Conservation (phyloP, 2,113 vertebrate genomes). For the Dascyllus trimaculatus region DNA sequence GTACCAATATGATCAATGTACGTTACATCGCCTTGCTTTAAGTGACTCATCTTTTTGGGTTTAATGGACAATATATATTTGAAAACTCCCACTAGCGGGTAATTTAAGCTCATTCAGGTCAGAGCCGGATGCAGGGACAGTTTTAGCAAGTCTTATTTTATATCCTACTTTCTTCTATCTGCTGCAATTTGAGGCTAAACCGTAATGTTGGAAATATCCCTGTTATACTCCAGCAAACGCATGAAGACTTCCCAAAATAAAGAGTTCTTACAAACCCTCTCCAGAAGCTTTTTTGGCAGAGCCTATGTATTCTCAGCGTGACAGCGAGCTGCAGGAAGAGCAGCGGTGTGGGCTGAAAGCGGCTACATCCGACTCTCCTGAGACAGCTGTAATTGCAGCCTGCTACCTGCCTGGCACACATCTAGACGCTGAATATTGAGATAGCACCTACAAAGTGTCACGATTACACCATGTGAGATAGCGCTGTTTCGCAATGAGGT, state of each 20-base stretch:
- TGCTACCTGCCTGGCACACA: constrained; percentile 24
- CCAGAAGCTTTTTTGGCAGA: neutral
- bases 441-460: constrained; percentile 28
- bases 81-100: neutral
- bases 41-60: neutral
- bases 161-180: too few species aligned
- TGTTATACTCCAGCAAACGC: too few species aligned
- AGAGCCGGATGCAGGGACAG: too few species aligned
- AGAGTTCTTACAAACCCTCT: constrained; percentile 8
- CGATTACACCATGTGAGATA: neutral
- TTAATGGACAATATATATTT: neutral
- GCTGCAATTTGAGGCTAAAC: too few species aligned
- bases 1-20: too few species aligned
- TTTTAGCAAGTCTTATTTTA: too few species aligned
- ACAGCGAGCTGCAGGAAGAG: constrained; percentile 11
- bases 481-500: constrained; percentile 9
- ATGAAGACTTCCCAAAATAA: too few species aligned
- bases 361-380: constrained; percentile 16
- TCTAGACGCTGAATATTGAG: constrained; percentile 31
- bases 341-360: constrained; percentile 18
- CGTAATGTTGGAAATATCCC: too few species aligned
- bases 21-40: neutral
- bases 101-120: too few species aligned
- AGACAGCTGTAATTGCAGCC: constrained; percentile 47
- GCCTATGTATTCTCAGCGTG: neutral